Evolutionary conservation across 92 coral and sea anemone genomes (phyloP), one percentile per base, ranked within the genome.

Genomic region (Porites evermanni): DNA sequence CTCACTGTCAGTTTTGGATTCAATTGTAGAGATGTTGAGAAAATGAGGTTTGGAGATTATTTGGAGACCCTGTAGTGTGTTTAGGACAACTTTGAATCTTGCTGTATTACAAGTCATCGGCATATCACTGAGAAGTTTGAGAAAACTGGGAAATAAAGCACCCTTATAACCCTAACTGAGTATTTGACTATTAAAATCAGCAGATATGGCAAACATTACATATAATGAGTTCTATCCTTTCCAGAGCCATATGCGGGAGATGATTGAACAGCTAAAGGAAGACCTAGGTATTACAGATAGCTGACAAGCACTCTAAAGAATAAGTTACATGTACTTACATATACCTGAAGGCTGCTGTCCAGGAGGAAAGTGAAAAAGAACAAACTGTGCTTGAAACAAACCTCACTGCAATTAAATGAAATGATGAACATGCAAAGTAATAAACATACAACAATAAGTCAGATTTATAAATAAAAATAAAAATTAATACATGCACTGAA

Each of bases 201-300:
- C 16, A 11, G 16, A 56, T 56, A 56, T 16, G 4, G 7, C 6
- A n/a, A 19, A 18, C 16, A 7, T 7, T 32, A 7, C 19, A 53
- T 8, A 18, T 17, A 14, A 20, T 12, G 11, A 20, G 23, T 16
- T 52, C 32, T 51, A 74, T 32, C 47, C n/a, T 74, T 89, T 75
- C 53, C 85, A 92, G 95, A 84, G 78, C 19, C 90, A 88, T 24
- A 86, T 95, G 93, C 67, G 92, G 47, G 98, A 93, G 4, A 93
- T 95, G 98, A 95, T 95, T 32, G 89, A 89, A 63, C 93, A 95
- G 70, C 84, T 95, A 7, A 95, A 92, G 67, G 88, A 93, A 71
- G 98, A 95, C 67, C 77, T 95, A 91, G 91, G 86, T 23, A 83
- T 93, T 53, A 91, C 85, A 77, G 90, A 87, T 73, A 83, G 87